Conservation (phyloP, 1,140 invertebrate species). For the Apocrypta bakeri region DNA sequence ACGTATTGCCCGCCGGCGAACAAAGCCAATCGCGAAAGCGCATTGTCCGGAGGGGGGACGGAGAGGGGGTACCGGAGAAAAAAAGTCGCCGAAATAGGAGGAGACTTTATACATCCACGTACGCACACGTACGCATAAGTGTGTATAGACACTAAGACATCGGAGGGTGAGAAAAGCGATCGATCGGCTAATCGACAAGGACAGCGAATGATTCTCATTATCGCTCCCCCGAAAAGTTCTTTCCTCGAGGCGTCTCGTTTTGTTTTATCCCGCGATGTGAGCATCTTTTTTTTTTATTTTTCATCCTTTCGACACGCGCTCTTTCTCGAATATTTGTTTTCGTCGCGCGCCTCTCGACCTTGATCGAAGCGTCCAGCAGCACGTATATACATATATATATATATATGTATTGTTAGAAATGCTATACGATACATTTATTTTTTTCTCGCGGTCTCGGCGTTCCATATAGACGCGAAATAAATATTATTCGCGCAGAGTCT, state of each 20-base stretch:
- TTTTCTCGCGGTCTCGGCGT: neutral
- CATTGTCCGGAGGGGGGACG: neutral
- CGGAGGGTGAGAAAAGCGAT: conserved; percentile 39
- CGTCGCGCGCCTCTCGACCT: conserved; percentile 29
- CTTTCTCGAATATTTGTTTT: conserved; percentile 26
- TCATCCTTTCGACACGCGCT: neutral
- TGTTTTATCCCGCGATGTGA: neutral
- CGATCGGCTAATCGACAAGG: conserved; percentile 49
- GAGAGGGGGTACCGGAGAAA: conserved; percentile 4
- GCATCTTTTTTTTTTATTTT: conserved; percentile 7
- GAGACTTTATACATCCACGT: conserved; percentile 1
- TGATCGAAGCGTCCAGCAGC: neutral
- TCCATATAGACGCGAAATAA: no score
- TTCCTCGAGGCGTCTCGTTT: neutral
- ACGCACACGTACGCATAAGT: neutral
- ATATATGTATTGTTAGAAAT: neutral
- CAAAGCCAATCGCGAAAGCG: conserved; percentile 44
- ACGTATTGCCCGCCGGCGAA: conserved; percentile 40
- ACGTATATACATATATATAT: neutral
- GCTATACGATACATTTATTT: neutral
- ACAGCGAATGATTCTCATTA: conserved; percentile 44
- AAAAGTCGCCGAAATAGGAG: conserved; percentile 14
- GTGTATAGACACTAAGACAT: neutral
- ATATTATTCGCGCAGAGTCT: no score
- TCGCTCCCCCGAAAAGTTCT: neutral